Evolutionary conservation across 2,113 vertebrate species (phyloP), one percentile per base, ranked within the genome.

Genomic region (Bungarus multicinctus): DNA sequence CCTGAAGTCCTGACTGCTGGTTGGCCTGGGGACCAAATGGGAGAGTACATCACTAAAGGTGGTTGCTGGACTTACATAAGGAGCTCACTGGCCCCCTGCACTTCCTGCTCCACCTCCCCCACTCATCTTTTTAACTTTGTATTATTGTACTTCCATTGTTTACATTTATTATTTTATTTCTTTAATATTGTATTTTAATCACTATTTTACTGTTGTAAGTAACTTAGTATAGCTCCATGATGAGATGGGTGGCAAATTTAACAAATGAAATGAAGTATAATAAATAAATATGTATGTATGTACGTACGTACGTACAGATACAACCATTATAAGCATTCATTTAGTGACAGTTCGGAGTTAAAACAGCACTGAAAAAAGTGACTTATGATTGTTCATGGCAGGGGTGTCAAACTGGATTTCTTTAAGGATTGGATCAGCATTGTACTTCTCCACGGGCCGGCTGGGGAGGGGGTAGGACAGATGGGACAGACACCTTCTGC

Each of bases 41-140:
- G 30, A 69, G 30, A 69, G 60, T 16, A 5, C 30, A 69, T 16
- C 30, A 69, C 0, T 69, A 12, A n/a, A n/a, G 64, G 4, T 69
- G 12, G 30, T 14, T 69, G 60, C 11, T 69, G 60, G 1, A 64
- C 27, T 50, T 50, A 50, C 8, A 7, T 30, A 12, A 12, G 11
- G 60, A 64, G 1, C 4, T 4, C 30, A 14, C 4, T 25, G 3
- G 3, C 3, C 3, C 3, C 27, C 27, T 64, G 27, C 0, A 30
- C 60, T 64, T 64, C 27, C 30, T 14, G 10, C 30, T 69, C 4
- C 30, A 14, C 11, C 11, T 25, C 47, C 47, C 30, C 2, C 30
- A n/a, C 30, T 69, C 60, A 69, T 16, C 30, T n/a, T 69, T 69
- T n/a, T 14, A 69, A 69, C 22, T 58, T 58, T 25, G 55, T 64